phyloP scores from a whole-genome alignment of 1,140 invertebrate genomes.

The Bombyx mori region ASM3026992v2 NC_085119.1:7085001-7085500 shows the following conservation, averaged over 20 bases:
- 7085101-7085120: too few relatives aligned
- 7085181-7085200: slow-evolving; percentile 37
- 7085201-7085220: slow-evolving; percentile 33
- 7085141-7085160: not conserved
- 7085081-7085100: too few relatives aligned
- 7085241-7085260: slow-evolving; percentile 37
- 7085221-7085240: slow-evolving; percentile 20
- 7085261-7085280: slow-evolving; percentile 42
- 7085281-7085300: slow-evolving; percentile 33
- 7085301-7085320: slow-evolving; percentile 23
- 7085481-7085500: too few relatives aligned
- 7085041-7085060: too few relatives aligned
- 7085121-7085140: not conserved
- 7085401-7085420: not conserved
- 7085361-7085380: not conserved
- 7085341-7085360: too few relatives aligned
- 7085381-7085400: not conserved
- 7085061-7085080: too few relatives aligned
- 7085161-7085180: not conserved
- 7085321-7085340: slow-evolving; percentile 22
- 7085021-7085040: too few relatives aligned
- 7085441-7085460: too few relatives aligned
- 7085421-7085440: not conserved
- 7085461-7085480: too few relatives aligned
- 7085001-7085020: too few relatives aligned